Base-by-base conservation (phyloP, 64 coral and sea anemone genomes). In the Catalaphyllia jardinei region DNA sequence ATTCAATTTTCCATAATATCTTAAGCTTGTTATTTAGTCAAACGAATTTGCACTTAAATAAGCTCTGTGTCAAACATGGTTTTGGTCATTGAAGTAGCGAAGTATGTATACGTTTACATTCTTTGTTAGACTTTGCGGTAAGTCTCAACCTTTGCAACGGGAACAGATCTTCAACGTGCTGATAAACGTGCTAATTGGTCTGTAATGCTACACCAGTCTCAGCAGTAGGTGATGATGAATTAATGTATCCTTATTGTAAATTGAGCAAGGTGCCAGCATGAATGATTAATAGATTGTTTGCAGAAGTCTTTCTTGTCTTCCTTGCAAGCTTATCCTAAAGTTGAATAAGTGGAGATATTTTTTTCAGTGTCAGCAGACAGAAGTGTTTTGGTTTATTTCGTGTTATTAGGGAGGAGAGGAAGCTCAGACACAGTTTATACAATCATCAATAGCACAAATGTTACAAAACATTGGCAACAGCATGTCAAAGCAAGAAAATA, bases 41-140 rank as follows among this genome's bases (percentile, higher is more conserved):
- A n/a, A 83, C 29, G 33, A 80, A 35, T 67, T 65, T 67, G 19
- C 80, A 25, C 15, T 80, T 65, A 29, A 65, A 83, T 83, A 2
- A 16, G 60, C 12, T 49, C 2, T 22, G 60, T 83, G 29, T 46
- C 3, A 67, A 35, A 46, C 2, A 33, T 29, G 2, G 14, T 42
- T 83, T 67, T 42, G 33, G 30, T 35, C 0, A 11, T 20, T 22
- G 10, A 38, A 29, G 78, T 62, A 80, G 50, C 76, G 13, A n/a
- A 22, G 5, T 7, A 9, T 7, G 62, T 65, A 8, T 4, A 35
- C 1, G 24, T 4, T 7, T 22, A 69, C 65, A 9, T 78, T 19
- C 46, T 78, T 78, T 52, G 46, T 55, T 28, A 6, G 57, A 15
- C 78, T 31, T 54, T 22, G 80, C 80, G 28, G 80, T 83, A 83